A percentile compares a stretch with the other conserved stretches of the same genome.
Evolutionary conservation across 1,140 invertebrate genomes (phyloP).

Genomic region (Orussus abietinus): DNA sequence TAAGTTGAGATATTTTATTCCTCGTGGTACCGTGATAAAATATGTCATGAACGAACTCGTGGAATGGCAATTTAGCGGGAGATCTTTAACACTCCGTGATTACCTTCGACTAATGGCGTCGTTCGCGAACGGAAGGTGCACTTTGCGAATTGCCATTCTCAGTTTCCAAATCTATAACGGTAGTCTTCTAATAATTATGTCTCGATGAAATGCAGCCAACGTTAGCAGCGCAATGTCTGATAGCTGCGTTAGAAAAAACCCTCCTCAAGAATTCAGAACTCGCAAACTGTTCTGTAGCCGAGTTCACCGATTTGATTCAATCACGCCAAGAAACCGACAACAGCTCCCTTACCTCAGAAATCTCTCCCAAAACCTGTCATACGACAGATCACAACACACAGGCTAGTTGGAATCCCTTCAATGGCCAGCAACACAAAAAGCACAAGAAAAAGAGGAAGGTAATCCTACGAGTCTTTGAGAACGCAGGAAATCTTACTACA

Average conservation of each 20-base stretch:
- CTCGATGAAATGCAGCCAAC: conserved; percentile 32
- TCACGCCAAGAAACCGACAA: conserved; percentile 39
- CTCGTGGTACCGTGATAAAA: too few relatives aligned
- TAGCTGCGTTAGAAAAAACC: conserved; percentile 43
- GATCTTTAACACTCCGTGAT: too few relatives aligned
- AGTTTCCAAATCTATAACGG: too few relatives aligned
- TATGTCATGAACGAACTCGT: too few relatives aligned
- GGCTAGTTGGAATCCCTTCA: conserved; percentile 39
- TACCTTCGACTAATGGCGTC: too few relatives aligned
- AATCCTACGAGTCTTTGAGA: conserved; percentile 29
- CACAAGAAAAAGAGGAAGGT: conserved; percentile 49
- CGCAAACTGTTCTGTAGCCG: conserved; percentile 38
- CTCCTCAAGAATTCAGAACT: conserved; percentile 37
- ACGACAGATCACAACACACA: conserved; percentile 38
- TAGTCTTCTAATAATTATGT: conserved; percentile 13
- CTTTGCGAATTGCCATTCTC: too few relatives aligned
- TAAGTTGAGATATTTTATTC: too few relatives aligned
- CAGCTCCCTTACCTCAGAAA: conserved; percentile 36
- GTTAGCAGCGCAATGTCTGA: conserved; percentile 33
- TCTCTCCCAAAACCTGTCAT: conserved; percentile 41
- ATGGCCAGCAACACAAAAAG: conserved; percentile 44
- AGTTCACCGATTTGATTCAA: conserved; percentile 30
- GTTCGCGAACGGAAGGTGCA: too few relatives aligned
- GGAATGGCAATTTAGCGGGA: too few relatives aligned
- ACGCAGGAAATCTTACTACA: too few relatives aligned